Percentiles rank a stretch among this genome's conserved stretches.
Conservation (phyloP, 2,113 vertebrate genomes). For the Prionailurus bengalensis region DNA sequence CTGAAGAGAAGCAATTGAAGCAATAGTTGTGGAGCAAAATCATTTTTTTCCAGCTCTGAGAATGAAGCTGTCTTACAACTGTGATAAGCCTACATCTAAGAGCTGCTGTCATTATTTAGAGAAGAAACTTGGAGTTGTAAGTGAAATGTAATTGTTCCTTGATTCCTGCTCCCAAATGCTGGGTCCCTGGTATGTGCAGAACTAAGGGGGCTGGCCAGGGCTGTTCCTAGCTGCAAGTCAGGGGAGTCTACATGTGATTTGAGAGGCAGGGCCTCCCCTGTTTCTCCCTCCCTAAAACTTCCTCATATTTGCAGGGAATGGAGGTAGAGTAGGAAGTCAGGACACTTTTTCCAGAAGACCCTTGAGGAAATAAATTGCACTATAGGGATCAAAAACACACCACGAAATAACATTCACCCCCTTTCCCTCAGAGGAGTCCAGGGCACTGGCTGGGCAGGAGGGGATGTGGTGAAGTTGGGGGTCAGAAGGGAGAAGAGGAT, state of each 20-base stretch:
- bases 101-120: conserved; percentile 19
- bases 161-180: not conserved
- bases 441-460: not conserved
- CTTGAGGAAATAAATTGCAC: conserved; percentile 3
- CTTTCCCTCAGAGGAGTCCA: not conserved
- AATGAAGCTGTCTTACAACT: not conserved
- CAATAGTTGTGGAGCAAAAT: conserved; percentile 33
- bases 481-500: not conserved
- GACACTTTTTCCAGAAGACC: conserved; percentile 5
- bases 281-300: not conserved
- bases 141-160: not conserved
- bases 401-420: not conserved
- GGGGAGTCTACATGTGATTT: not conserved
- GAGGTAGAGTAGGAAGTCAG: not conserved
- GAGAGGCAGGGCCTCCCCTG: not conserved
- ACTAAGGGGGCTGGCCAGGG: not conserved
- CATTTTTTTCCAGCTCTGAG: conserved; percentile 44
- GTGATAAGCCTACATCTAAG: not conserved
- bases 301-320: not conserved
- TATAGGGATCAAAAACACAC: not conserved
- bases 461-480: not conserved
- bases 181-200: not conserved
- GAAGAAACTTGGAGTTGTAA: conserved; percentile 23
- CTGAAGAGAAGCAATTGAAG: conserved; percentile 21
- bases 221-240: not conserved